These are phyloP conservation scores for Sterrhoptilus dennistouni DNA, from an alignment of 2,113 vertebrate genomes.

Conservation along the genomic window DNA sequence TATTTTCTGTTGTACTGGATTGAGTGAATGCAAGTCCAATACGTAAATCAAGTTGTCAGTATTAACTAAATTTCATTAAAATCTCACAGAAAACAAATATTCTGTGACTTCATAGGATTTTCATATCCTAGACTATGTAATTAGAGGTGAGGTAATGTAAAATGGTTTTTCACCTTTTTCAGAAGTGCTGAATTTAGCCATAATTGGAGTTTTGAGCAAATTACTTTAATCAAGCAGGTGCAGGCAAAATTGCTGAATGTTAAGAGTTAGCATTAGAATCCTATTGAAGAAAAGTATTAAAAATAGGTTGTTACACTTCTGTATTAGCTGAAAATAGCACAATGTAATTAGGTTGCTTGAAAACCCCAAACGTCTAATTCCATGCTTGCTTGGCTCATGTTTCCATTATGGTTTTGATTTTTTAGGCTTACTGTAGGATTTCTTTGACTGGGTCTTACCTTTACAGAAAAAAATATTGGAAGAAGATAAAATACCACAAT, in stretches of 20 bases:
- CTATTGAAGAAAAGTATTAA: neutral
- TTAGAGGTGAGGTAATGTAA: neutral
- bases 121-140: neutral
- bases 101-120: neutral
- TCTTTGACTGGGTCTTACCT: neutral
- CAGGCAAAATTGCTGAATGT: neutral
- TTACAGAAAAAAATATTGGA: neutral
- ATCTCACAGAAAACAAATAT: neutral
- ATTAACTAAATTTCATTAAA: neutral
- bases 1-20: neutral
- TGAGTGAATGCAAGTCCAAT: neutral
- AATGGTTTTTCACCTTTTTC: neutral
- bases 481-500: neutral
- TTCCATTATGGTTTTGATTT: neutral
- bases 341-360: neutral
- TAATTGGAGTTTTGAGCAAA: neutral
- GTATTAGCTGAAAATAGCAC: neutral
- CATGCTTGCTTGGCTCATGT: neutral
- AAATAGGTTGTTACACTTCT: neutral
- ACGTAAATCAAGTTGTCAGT: neutral
- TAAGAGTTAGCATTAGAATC: neutral
- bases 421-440: neutral
- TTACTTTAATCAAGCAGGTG: neutral
- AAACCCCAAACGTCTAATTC: neutral
- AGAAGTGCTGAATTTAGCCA: neutral